Conservation (phyloP, 2,797 vertebrate genomes). For the Triplophysa bombifrons region DNA sequence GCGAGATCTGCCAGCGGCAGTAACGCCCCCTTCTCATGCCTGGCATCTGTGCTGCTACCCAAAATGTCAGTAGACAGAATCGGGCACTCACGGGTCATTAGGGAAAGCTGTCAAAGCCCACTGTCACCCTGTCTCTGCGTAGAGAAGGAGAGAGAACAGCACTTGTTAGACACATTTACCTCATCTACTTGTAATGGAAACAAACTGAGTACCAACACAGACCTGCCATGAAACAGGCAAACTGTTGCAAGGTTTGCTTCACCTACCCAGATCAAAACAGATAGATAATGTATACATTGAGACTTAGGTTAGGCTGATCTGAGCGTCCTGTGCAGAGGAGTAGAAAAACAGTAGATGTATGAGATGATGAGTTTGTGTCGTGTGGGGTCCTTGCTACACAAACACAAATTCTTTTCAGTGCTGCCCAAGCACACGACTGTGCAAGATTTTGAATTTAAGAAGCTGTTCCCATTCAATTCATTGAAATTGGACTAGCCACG, state of each 20-base stretch:
- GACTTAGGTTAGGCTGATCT: conserved; percentile 3
- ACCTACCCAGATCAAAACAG: conserved; percentile 19
- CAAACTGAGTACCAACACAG: conserved; percentile 28
- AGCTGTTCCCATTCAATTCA: no score
- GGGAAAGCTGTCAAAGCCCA: conserved; percentile 66
- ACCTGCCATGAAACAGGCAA: conserved; percentile 11
- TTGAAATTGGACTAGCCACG: no score
- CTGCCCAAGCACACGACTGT: not conserved
- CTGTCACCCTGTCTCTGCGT: conserved; percentile 44
- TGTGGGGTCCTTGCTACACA: not conserved
- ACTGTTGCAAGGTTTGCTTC: not conserved
- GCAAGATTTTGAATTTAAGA: no score
- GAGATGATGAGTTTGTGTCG: no score
- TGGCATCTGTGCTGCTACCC: conserved; percentile 57
- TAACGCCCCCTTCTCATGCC: conserved; percentile 46
- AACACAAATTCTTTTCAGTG: not conserved
- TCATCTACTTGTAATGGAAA: conserved; percentile 46
- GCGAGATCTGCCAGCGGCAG: conserved; percentile 57
- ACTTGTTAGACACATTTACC: conserved; percentile 48
- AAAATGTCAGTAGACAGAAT: conserved; percentile 61
- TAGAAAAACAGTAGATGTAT: not conserved
- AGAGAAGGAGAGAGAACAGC: conserved; percentile 26
- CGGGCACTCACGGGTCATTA: conserved; percentile 76
- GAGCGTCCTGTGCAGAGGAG: not conserved
- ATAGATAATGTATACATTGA: conserved; percentile 22